These are phyloP conservation scores for Pemphigus obesinymphae DNA, from an alignment of 1,140 invertebrate genomes.

Conservation along the genomic window DNA sequence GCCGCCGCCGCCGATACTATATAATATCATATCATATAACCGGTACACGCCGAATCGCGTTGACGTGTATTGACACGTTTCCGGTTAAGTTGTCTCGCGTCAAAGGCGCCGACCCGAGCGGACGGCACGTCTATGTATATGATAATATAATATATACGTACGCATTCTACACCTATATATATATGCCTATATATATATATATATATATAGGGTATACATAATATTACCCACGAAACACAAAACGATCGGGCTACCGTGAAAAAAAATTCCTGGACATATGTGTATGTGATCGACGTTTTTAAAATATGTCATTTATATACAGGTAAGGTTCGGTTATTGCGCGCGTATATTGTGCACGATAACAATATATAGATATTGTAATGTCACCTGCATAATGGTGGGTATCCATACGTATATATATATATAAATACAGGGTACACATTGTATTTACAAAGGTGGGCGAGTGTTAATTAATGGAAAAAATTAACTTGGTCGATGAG, in stretches of 20 bases:
- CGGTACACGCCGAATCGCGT: background rate
- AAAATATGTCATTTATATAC: no score
- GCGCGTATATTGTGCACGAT: background rate
- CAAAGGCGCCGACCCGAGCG: slow-evolving; percentile 22
- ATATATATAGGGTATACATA: background rate
- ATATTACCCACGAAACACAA: background rate
- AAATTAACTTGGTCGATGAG: no score
- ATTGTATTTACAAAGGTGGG: no score
- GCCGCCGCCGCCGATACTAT: background rate
- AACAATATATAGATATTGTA: background rate
- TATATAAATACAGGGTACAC: no score
- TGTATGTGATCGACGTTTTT: background rate
- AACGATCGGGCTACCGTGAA: background rate
- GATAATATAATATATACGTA: background rate
- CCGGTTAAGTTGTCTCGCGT: slow-evolving; percentile 36
- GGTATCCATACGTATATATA: no score
- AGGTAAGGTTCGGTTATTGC: background rate
- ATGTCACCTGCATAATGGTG: no score
- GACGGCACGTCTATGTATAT: background rate
- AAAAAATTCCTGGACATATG: background rate
- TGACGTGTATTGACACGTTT: slow-evolving; percentile 37
- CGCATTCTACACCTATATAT: background rate
- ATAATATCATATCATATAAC: no score
- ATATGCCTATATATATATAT: background rate
- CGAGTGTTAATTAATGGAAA: no score